Conservation (phyloP, 2,113 vertebrate species). For the Myotis yumanensis region DNA sequence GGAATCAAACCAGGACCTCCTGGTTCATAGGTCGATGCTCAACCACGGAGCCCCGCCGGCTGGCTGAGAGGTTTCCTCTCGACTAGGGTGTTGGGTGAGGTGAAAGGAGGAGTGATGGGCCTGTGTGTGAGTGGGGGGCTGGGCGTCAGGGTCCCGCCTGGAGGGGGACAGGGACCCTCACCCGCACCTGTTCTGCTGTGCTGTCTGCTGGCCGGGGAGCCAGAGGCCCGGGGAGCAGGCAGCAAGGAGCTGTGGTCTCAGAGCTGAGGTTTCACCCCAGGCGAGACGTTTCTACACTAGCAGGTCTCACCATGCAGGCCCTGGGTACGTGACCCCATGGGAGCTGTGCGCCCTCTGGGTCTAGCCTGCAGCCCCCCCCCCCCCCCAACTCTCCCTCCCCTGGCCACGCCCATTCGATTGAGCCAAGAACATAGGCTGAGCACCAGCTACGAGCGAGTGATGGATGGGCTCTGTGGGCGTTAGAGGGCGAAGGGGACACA, state of each 20-base stretch:
- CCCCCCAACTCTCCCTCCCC: not conserved
- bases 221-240: not conserved
- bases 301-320: not conserved
- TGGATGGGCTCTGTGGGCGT: not conserved
- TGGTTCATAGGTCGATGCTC: no score
- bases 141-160: not conserved
- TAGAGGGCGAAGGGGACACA: not conserved
- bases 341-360: rapidly evolving
- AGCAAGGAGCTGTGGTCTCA: not conserved
- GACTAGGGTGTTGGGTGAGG: not conserved
- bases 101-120: not conserved
- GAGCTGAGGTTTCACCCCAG: not conserved
- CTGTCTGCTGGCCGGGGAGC: not conserved
- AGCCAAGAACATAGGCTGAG: not conserved
- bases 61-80: not conserved
- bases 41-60: no score
- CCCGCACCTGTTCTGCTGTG: not conserved
- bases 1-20: no score
- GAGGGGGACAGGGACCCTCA: not conserved
- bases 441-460: not conserved
- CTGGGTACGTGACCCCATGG: rapidly evolving
- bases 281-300: rapidly evolving
- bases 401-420: not conserved
- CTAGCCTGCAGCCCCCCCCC: not conserved
- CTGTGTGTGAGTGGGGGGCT: not conserved